Conservation (phyloP, 2,888 invertebrate genomes). For the Zeuzera pyrina region DNA sequence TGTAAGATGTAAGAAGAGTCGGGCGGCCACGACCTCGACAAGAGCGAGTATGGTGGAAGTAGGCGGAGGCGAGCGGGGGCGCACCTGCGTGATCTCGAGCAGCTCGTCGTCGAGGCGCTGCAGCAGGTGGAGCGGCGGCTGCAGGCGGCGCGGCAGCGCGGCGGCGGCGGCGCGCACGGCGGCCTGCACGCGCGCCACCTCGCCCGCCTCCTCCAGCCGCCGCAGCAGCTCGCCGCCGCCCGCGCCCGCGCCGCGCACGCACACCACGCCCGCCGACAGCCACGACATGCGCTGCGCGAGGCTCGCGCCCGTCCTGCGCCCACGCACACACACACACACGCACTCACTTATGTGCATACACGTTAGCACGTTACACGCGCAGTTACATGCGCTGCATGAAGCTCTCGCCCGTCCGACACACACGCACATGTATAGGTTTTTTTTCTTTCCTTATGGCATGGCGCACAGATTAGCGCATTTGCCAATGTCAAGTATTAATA, state of each 20-base stretch:
- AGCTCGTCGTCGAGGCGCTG: constrained; percentile 84
- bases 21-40: too few relatives aligned
- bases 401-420: too few relatives aligned
- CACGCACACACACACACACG: background rate
- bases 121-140: constrained; percentile 78
- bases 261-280: constrained; percentile 94
- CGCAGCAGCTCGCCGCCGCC: constrained; percentile 87
- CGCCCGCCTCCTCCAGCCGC: constrained; percentile 93
- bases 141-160: constrained; percentile 62
- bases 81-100: constrained; percentile 88
- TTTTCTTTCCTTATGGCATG: too few relatives aligned
- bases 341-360: background rate
- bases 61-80: too few relatives aligned
- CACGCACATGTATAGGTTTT: too few relatives aligned
- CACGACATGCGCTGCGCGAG: constrained; percentile 90
- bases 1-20: too few relatives aligned
- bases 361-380: background rate
- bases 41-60: too few relatives aligned
- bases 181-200: constrained; percentile 90
- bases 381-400: too few relatives aligned
- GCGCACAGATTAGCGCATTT: too few relatives aligned
- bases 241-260: constrained; percentile 88
- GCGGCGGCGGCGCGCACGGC: constrained; percentile 68
- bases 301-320: constrained; percentile 77
- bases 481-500: too few relatives aligned